Conservation (phyloP, 1,140 invertebrate genomes). For the Drosophila tristis region DNA sequence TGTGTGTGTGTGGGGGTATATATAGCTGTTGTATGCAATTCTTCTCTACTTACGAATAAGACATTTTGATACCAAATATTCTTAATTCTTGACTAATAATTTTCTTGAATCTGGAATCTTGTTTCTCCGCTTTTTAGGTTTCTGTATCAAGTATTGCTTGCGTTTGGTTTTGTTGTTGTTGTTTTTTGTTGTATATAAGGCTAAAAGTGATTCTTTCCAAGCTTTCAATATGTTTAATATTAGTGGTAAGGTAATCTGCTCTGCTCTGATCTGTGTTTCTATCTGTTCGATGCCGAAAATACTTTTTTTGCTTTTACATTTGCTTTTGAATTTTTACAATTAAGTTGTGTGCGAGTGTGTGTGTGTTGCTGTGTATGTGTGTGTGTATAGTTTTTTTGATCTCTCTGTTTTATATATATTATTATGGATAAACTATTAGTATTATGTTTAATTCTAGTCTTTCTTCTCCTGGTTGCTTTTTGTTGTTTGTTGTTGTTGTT, state of each 20-base stretch:
- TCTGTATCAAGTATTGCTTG: conserved; percentile 36
- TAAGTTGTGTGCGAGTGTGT: conserved; percentile 7
- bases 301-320: conserved; percentile 25
- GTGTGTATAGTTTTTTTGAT: conserved; percentile 14
- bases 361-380: conserved; percentile 23
- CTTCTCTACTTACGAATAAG: conserved; percentile 30
- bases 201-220: conserved; percentile 62
- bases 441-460: conserved; percentile 71
- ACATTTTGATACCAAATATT: neutral
- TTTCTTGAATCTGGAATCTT: neutral
- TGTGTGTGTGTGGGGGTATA: neutral
- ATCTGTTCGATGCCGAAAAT: conserved; percentile 50
- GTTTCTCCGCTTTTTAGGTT: too few species aligned
- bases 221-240: conserved; percentile 23
- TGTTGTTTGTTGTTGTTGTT: conserved; percentile 56
- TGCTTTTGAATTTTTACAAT: conserved; percentile 26
- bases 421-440: conserved; percentile 35
- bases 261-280: conserved; percentile 8
- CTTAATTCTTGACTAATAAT: neutral
- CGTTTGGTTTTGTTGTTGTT: conserved; percentile 11
- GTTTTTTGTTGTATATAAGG: conserved; percentile 66
- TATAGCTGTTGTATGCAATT: neutral
- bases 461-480: conserved; percentile 65
- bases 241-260: conserved; percentile 20
- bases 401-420: conserved; percentile 13